These are phyloP conservation scores for Aphaenogaster ashmeadi DNA, from an alignment of 1,140 invertebrate genomes.

Conservation along the genomic window DNA sequence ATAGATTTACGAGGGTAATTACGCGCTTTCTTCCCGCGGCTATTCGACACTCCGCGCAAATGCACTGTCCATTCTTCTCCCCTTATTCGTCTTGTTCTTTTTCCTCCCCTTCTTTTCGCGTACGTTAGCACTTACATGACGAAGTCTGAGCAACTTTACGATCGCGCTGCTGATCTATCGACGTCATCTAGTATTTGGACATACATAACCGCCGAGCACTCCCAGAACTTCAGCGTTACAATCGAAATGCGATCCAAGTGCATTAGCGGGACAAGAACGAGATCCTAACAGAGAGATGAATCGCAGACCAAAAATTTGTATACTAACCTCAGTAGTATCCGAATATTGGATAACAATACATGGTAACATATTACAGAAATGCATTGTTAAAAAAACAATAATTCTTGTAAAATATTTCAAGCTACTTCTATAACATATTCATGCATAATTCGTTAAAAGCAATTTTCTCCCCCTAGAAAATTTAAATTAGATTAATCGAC, in stretches of 20 bases:
- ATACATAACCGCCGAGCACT: slow-evolving; percentile 12
- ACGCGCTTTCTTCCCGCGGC: slow-evolving; percentile 59
- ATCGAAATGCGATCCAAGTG: not conserved
- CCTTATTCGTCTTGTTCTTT: slow-evolving; percentile 58
- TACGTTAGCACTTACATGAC: slow-evolving; percentile 49
- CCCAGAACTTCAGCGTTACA: not conserved
- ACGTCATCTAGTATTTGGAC: slow-evolving; percentile 34
- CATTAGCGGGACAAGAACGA: slow-evolving; percentile 4
- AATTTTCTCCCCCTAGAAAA: not conserved
- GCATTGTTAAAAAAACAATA: not conserved
- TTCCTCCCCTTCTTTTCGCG: slow-evolving; percentile 24
- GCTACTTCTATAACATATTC: not conserved
- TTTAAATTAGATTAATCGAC: not conserved
- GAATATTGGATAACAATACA: not conserved
- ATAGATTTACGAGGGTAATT: slow-evolving; percentile 75
- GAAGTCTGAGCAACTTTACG: slow-evolving; percentile 61
- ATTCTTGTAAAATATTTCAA: not conserved
- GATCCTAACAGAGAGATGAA: not conserved
- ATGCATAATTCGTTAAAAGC: not conserved
- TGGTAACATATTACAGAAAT: not conserved
- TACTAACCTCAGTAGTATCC: not conserved
- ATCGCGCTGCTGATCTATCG: slow-evolving; percentile 37
- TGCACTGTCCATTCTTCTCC: slow-evolving; percentile 42
- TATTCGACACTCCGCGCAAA: slow-evolving; percentile 59
- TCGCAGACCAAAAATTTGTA: not conserved